Base-by-base conservation (phyloP, 2,797 vertebrate species). In the Channa striata region DNA sequence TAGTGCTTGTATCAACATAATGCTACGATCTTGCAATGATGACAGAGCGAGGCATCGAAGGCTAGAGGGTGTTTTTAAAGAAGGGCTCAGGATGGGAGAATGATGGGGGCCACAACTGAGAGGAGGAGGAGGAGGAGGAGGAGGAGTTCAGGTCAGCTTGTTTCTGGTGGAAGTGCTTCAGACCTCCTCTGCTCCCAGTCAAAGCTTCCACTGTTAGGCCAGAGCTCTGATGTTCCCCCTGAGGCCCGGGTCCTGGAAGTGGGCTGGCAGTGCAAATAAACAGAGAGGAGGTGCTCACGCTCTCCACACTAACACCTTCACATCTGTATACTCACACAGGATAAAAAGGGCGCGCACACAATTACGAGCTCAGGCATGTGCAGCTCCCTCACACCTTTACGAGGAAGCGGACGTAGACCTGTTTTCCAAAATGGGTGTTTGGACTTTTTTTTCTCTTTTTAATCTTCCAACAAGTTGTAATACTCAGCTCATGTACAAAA, bases 261-360 rank as follows among this genome's bases (percentile, higher is more conserved):
- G 78, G 71, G 64, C 89, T 89, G 84, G 75, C 83, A 93, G 83
- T 84, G 81, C 80, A 94, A 92, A 94, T 93, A 94, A 94, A 94
- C 93, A 84, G 40, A 77, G 73, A 82, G 70, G 77, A 83, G 77
- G 78, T 66, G 70, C 72, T 87, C 69, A 72, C 62, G 40, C 80
- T 87, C 71, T 3, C 71, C 80, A 85, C 74, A 51, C 85, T 74
- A 84, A 90, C 91, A 91, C 89, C 89, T 91, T 59, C 80, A 84
- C 84, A 87, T 81, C 42, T 87, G 86, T 86, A 74, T 72, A 78
- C 76, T 84, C 78, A 83, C 81, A 73, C 25, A 1, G 42, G 47
- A 67, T 79, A 20, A 74, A 73, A 74, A 49, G 73, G 74, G 74
- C 21, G 70, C 56, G 77, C 61, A 58, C 59, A 61, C 76, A 23